Conservation (phyloP, 1,140 invertebrate genomes). For the Lasioglossum albipes region DNA sequence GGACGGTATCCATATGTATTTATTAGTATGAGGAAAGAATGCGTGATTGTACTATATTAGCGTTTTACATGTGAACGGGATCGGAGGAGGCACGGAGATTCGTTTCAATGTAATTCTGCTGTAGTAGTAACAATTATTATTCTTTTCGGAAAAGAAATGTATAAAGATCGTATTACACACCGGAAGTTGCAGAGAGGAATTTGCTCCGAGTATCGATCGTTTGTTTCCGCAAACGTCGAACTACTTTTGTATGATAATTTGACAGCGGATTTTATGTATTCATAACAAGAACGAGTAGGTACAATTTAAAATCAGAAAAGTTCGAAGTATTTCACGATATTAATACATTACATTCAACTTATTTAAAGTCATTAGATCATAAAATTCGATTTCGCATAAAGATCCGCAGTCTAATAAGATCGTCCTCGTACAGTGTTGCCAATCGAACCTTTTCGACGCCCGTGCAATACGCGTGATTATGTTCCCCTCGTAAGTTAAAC, state of each 20-base stretch:
- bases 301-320: no score
- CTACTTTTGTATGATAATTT: no score
- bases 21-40: constrained; percentile 48
- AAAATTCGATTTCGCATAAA: not conserved
- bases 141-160: constrained; percentile 22
- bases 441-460: constrained; percentile 24
- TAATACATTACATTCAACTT: no score
- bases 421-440: not conserved
- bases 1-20: constrained; percentile 45
- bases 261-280: no score
- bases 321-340: no score
- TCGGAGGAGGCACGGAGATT: constrained; percentile 14
- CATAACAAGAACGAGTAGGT: no score
- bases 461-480: constrained; percentile 18
- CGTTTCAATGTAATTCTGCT: constrained; percentile 28
- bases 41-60: constrained; percentile 41
- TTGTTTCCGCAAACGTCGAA: no score
- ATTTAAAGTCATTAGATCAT: no score
- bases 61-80: constrained; percentile 15
- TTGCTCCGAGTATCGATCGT: not conserved
- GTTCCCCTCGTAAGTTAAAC: not conserved
- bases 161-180: constrained; percentile 23
- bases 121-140: constrained; percentile 24
- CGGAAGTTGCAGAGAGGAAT: constrained; percentile 26
- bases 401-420: no score